A percentile compares a stretch with the other conserved stretches of the same genome.
These are phyloP conservation scores for Echinops telfairi DNA, from an alignment of 2,113 vertebrate genomes.

Conservation along the genomic window DNA sequence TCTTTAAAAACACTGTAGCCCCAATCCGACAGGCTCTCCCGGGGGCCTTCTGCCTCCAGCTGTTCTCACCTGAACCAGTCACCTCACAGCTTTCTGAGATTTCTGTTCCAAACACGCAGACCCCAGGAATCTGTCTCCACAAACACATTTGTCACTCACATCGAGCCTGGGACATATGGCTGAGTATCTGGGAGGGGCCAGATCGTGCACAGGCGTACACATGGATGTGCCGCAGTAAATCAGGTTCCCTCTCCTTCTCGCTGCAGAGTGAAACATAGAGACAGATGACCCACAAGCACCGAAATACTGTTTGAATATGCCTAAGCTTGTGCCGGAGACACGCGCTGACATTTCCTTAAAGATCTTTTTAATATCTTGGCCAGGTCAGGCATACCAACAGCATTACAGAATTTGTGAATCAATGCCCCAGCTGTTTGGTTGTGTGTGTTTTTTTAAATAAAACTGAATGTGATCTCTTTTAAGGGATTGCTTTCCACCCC, in stretches of 20 bases:
- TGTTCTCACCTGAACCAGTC: conserved; percentile 12
- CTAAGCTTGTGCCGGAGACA: conserved; percentile 58
- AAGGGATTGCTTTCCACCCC: conserved; percentile 44
- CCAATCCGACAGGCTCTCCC: background rate
- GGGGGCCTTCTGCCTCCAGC: background rate
- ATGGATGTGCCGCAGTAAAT: conserved; percentile 63
- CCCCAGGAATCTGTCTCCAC: conserved; percentile 15
- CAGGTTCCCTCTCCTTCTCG: conserved; percentile 21
- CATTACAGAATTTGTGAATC: conserved; percentile 59
- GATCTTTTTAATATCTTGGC: conserved; percentile 70
- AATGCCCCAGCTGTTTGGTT: conserved; percentile 73
- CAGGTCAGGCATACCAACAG: conserved; percentile 67
- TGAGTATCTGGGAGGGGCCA: conserved; percentile 71
- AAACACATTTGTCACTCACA: conserved; percentile 49
- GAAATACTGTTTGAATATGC: background rate
- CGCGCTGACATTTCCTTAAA: conserved; percentile 70
- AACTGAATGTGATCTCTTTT: conserved; percentile 69
- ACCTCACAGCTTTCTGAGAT: conserved; percentile 20
- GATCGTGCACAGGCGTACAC: conserved; percentile 44
- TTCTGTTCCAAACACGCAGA: conserved; percentile 43
- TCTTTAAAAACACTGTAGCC: conserved; percentile 56
- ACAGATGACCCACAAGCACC: conserved; percentile 5
- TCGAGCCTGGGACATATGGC: conserved; percentile 67
- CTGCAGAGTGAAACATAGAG: conserved; percentile 59
- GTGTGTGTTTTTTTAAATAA: conserved; percentile 63